Conservation (phyloP, 2,797 vertebrate genomes). For the Helicolenus hilgendorfi region DNA sequence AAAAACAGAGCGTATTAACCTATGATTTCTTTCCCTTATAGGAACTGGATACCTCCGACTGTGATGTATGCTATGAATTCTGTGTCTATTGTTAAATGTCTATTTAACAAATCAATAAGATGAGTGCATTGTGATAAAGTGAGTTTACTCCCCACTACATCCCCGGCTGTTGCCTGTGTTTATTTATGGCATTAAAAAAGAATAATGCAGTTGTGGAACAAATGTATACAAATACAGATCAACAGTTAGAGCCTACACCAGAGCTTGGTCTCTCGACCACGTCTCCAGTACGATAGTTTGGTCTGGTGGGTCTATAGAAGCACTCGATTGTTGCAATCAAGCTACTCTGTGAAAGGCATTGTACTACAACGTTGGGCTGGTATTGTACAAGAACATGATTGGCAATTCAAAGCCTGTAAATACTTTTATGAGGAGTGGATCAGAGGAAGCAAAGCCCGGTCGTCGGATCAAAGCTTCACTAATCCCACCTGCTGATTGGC, state of each 20-base stretch:
- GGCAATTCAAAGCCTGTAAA: slow-evolving; percentile 50
- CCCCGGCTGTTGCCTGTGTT: background rate
- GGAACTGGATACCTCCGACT: background rate
- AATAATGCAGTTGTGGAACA: background rate
- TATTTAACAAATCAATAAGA: slow-evolving; percentile 9
- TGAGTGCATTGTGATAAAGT: slow-evolving; percentile 4
- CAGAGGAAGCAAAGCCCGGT: slow-evolving; percentile 35
- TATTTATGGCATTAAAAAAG: background rate
- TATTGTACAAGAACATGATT: slow-evolving; percentile 6
- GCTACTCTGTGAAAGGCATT: background rate
- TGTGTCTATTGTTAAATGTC: background rate
- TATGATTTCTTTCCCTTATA: background rate
- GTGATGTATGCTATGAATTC: background rate
- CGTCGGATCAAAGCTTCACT: slow-evolving; percentile 70
- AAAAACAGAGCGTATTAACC: background rate
- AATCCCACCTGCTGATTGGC: slow-evolving; percentile 62
- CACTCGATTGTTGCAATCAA: slow-evolving; percentile 19
- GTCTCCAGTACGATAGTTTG: background rate
- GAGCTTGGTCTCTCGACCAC: background rate
- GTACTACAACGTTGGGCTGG: background rate
- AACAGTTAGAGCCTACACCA: background rate
- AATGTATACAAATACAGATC: background rate
- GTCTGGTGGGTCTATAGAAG: background rate
- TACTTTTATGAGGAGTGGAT: slow-evolving; percentile 46
- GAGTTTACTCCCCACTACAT: background rate